Evolutionary conservation across 1,140 invertebrate genomes (phyloP), one percentile per base, ranked within the genome.

Genomic region (Luehdorfia chinensis): DNA sequence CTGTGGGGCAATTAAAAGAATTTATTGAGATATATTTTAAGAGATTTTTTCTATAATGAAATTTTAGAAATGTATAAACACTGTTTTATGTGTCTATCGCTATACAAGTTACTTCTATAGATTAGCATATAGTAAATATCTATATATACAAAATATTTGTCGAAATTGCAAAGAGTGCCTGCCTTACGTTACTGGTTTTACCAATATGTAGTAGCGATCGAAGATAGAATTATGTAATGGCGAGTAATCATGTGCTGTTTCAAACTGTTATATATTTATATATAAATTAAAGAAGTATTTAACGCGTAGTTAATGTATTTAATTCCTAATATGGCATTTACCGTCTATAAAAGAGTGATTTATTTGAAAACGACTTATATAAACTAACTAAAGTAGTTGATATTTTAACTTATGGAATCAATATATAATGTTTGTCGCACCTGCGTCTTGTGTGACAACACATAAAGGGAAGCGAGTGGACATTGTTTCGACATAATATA

Each of bases 281-380:
- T 70, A 62, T 65, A 60, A 64, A 65, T 64, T 61, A 56, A 59
- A 32, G 61, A 66, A 72, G 57, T 78, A 78, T 81, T 75, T 76
- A 76, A 77, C 59, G 49, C 64, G 54, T 73, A 66, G 69, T 66
- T 66, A 65, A 72, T 58, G 67, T 79, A 73, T 77, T 58, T 74
- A 75, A 85, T 81, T 85, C 81, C 81, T 85, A 84, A 73, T 64
- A 81, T 71, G 78, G 81, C 81, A 85, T 85, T 85, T 85, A 85
- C 76, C 75, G 75, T 84, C 70, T 75, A 75, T 66, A 67, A 70
- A 68, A 62, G 72, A 83, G 80, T 83, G 77, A 80, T 80, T 71
- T 69, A 56, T 66, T 66, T 55, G 59, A 62, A 68, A 75, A 68
- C 63, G 66, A 73, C 58, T 75, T 79, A 75, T 84, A 70, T 76